Evolutionary conservation across 2,113 vertebrate genomes (phyloP).

Genomic region (Gadus macrocephalus): DNA sequence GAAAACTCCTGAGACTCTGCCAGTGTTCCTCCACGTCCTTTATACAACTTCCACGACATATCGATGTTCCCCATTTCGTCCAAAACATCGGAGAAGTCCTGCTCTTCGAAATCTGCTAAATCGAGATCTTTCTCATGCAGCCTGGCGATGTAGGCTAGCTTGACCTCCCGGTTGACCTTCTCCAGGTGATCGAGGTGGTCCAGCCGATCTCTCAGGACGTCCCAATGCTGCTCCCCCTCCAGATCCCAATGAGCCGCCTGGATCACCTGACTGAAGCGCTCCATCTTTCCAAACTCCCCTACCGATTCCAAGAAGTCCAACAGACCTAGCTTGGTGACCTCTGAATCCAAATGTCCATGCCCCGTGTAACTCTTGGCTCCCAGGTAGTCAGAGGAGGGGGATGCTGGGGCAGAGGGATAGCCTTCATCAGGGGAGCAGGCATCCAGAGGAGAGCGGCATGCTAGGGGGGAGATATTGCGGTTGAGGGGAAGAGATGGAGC

Average conservation of each 20-base stretch:
- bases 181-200: slow-evolving; percentile 73
- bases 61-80: slow-evolving; percentile 72
- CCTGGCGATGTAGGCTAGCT: slow-evolving; percentile 61
- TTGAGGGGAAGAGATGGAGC: slow-evolving; percentile 55
- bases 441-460: slow-evolving; percentile 37
- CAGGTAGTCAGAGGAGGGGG: slow-evolving; percentile 67
- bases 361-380: slow-evolving; percentile 55
- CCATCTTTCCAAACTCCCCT: slow-evolving; percentile 75
- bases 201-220: slow-evolving; percentile 66
- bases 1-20: slow-evolving; percentile 74
- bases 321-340: slow-evolving; percentile 62
- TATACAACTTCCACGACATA: slow-evolving; percentile 71
- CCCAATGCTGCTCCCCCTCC: slow-evolving; percentile 66
- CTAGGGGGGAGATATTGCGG: slow-evolving; percentile 41
- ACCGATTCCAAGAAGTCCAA: slow-evolving; percentile 75
- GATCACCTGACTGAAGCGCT: slow-evolving; percentile 74
- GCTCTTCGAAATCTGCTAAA: slow-evolving; percentile 63
- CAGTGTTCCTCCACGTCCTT: slow-evolving; percentile 40
- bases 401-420: slow-evolving; percentile 70
- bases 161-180: slow-evolving; percentile 73
- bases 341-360: slow-evolving; percentile 40
- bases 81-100: slow-evolving; percentile 64
- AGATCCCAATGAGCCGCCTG: slow-evolving; percentile 72
- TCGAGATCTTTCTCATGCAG: slow-evolving; percentile 70
- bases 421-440: slow-evolving; percentile 75